Conservation (phyloP, 2,888 invertebrate species). For the Ptilodon capucinus region DNA sequence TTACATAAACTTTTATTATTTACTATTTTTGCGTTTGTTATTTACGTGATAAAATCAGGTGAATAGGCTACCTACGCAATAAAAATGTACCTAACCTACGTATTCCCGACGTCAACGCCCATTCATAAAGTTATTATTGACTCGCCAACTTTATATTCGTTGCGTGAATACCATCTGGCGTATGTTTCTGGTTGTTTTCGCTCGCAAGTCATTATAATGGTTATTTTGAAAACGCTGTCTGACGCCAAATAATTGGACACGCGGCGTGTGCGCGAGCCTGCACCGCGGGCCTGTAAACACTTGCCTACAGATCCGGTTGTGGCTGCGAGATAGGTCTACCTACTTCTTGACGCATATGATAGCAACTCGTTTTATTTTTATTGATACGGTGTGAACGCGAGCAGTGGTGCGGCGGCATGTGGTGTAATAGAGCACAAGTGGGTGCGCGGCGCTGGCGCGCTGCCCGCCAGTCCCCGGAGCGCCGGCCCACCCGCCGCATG, state of each 20-base stretch:
- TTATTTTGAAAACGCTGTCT: slow-evolving; percentile 34
- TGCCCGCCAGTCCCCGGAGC: slow-evolving; percentile 69
- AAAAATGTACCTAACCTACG: slow-evolving; percentile 40
- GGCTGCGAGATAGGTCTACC: slow-evolving; percentile 29
- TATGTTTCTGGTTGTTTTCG: slow-evolving; percentile 28
- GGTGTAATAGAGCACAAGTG: slow-evolving; percentile 72
- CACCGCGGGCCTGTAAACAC: slow-evolving; percentile 8
- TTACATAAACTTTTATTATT: slow-evolving; percentile 31
- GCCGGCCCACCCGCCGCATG: slow-evolving; percentile 60
- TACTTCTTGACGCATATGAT: slow-evolving; percentile 46
- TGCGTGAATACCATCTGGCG: slow-evolving; percentile 21
- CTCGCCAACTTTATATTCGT: slow-evolving; percentile 50
- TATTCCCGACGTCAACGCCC: slow-evolving; percentile 66
- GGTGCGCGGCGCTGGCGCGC: slow-evolving; percentile 67
- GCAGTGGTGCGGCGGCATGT: slow-evolving; percentile 51
- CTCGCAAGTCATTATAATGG: slow-evolving; percentile 30
- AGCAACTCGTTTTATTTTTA: slow-evolving; percentile 67
- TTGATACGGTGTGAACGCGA: slow-evolving; percentile 48
- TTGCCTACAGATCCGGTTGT: slow-evolving; percentile 12
- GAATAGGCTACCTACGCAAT: slow-evolving; percentile 28
- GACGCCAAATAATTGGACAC: neutral
- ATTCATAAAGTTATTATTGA: slow-evolving; percentile 69
- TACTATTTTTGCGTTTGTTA: slow-evolving; percentile 21
- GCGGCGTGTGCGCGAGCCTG: slow-evolving; percentile 3
- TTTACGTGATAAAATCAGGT: slow-evolving; percentile 17